Base-by-base conservation (phyloP, 2,113 vertebrate genomes). In the Thalassarche chlororhynchos region DNA sequence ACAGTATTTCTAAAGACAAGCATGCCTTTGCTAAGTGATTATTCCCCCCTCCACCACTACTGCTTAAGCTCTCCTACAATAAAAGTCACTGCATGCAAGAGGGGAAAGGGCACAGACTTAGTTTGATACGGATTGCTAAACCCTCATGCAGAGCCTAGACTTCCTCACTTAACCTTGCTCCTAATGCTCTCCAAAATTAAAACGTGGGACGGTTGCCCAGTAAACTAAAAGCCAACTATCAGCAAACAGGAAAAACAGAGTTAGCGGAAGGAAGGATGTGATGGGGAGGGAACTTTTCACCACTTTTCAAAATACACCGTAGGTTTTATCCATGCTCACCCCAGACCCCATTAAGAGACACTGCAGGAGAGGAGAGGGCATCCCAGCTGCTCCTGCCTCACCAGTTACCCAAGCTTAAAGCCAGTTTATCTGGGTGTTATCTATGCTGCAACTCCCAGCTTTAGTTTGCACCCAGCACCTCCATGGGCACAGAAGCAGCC, bases 271-370 rank as follows among this genome's bases (percentile, higher is more conserved):
- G 57, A 90, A 69, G 71, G 70, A 74, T 77, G 54, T 42, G 49
- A 70, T 29, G 8, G 55, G 54, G 38, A 62, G 28, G 77, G 25
- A 81, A 70, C 21, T 4, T 32, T 55, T 54, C 51, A 38, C 31
- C 15, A 5, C 62, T 54, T 40, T 62, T 31, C 40, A 52, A 20
- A 65, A 69, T 2, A 55, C 6, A 12, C 5, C 1, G 0, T 14
- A 5, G 0, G 1, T 57, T 68, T 44, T 29, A 58, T 2, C 21
- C 31, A 9, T 10, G 58, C 34, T 81, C 4, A 3, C 7, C 14
- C 7, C 26, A 29, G 6, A 15, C 31, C 12, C 6, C 0, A 0
- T 18, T 46, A 74, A n/a, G 3, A 55, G 16, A 49, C 29, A 14
- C 17, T 1, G 4, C 10, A 19, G 5, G 26, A 34, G 28, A 57